Conservation (phyloP, 2,888 invertebrate species). For the Drosophila colorata region DNA sequence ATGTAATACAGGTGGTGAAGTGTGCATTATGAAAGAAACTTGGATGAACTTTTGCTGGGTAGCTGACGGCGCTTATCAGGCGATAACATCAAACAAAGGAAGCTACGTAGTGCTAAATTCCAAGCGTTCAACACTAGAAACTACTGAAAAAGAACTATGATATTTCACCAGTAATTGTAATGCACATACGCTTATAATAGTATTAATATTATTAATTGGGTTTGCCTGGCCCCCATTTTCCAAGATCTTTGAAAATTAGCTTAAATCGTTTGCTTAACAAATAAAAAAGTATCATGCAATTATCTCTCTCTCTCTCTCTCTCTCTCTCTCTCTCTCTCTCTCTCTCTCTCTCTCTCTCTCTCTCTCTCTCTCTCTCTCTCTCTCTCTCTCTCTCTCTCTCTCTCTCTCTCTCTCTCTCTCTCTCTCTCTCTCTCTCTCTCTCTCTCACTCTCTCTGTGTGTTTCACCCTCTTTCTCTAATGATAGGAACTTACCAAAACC, state of each 20-base stretch:
- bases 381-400: no score
- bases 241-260: background rate
- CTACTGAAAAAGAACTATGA: background rate
- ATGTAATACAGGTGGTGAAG: background rate
- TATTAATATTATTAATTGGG: background rate
- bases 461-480: no score
- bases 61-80: conserved; percentile 42
- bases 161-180: conserved; percentile 32
- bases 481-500: no score
- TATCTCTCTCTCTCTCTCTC: no score
- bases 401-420: no score
- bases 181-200: background rate
- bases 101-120: conserved; percentile 15
- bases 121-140: conserved; percentile 5
- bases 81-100: conserved; percentile 65
- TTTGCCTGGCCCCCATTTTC: background rate
- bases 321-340: no score
- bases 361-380: no score
- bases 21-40: conserved; percentile 16
- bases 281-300: no score
- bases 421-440: no score
- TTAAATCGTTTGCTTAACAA: no score
- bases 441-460: no score
- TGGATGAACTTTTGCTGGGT: conserved; percentile 19
- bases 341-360: no score